These are phyloP conservation scores for Nomia melanderi DNA, from an alignment of 1,140 invertebrate species.

Conservation along the genomic window DNA sequence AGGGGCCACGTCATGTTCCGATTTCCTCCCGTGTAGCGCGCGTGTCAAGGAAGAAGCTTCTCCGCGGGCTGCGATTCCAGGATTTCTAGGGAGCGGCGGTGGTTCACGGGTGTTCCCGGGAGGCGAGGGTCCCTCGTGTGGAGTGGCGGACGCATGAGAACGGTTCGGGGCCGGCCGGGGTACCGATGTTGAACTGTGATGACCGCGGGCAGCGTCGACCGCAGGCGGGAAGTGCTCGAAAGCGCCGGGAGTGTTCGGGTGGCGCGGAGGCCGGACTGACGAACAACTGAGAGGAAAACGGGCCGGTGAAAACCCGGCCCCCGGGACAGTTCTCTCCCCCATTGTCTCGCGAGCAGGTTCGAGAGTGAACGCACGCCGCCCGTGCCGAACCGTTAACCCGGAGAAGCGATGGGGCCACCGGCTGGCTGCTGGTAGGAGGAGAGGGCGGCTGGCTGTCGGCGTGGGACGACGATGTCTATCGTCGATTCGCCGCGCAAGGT, in stretches of 20 bases:
- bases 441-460: not conserved
- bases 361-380: conserved; percentile 2
- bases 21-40: conserved; percentile 45
- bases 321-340: not conserved
- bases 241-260: conserved; percentile 11
- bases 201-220: conserved; percentile 13
- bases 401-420: conserved; percentile 25
- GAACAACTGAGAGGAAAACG: not conserved
- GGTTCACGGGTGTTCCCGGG: not conserved
- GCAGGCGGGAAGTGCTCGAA: conserved; percentile 13
- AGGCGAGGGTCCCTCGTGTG: no score
- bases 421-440: conserved; percentile 1
- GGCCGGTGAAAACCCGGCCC: not conserved
- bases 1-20: conserved; percentile 22
- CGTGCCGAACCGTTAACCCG: conserved; percentile 13
- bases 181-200: conserved; percentile 57
- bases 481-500: conserved; percentile 40
- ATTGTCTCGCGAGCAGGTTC: conserved; percentile 1
- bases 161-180: no score
- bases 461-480: conserved; percentile 40
- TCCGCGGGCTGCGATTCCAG: conserved; percentile 11
- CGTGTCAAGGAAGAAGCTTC: conserved; percentile 12
- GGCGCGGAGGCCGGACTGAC: conserved; percentile 24
- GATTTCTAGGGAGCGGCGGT: not conserved
- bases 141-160: not conserved